Evolutionary conservation across 2,797 vertebrate genomes (phyloP).

Genomic region (Gallirallus australis): DNA sequence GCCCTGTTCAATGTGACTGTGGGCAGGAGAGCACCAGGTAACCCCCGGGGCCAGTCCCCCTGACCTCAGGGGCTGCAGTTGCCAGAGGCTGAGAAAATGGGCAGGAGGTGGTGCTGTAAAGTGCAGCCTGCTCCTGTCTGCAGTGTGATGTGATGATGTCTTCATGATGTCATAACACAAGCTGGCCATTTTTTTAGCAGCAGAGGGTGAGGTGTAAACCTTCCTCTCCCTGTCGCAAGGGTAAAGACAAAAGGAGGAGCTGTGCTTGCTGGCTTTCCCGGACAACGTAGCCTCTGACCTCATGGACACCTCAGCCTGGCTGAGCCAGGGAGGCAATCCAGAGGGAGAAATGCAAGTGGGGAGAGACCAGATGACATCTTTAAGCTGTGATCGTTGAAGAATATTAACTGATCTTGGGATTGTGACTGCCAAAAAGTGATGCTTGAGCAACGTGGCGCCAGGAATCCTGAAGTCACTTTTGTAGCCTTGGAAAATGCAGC

Average conservation of each 20-base stretch:
- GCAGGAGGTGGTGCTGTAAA: neutral
- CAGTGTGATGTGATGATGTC: neutral
- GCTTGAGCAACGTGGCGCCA: slow-evolving; percentile 1
- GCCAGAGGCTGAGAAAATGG: neutral
- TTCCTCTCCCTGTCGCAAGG: neutral
- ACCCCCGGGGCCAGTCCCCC: rapidly evolving
- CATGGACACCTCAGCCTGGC: neutral
- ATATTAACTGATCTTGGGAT: slow-evolving; percentile 26
- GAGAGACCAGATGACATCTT: slow-evolving; percentile 21
- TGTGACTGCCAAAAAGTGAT: slow-evolving; percentile 10
- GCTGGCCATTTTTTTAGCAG: neutral
- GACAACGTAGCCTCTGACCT: neutral
- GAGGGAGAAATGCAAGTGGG: neutral
- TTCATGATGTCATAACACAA: neutral
- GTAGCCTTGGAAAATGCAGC: slow-evolving; percentile 66
- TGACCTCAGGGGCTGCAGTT: neutral
- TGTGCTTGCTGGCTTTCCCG: neutral
- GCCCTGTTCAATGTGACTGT: rapidly evolving
- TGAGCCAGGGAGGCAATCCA: neutral
- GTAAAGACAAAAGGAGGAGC: neutral
- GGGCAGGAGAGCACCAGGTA: neutral
- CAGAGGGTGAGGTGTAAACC: neutral
- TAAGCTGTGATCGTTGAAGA: slow-evolving; percentile 26
- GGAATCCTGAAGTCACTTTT: slow-evolving; percentile 61
- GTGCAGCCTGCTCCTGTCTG: neutral